These are phyloP conservation scores for Pelobates cultripes DNA, from an alignment of 2,797 vertebrate genomes.

Conservation along the genomic window DNA sequence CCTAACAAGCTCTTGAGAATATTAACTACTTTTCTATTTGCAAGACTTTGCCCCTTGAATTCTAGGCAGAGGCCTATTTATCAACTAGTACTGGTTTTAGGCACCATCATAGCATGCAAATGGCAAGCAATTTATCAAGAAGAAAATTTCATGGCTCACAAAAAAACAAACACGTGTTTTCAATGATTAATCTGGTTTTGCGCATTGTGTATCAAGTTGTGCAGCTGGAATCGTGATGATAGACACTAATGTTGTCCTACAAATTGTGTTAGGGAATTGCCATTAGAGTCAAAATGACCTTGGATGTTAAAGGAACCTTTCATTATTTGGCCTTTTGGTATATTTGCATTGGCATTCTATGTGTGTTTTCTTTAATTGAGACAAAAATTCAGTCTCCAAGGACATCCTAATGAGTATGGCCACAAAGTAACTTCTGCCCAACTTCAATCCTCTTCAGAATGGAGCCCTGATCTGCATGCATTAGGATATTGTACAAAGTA, in stretches of 20 bases:
- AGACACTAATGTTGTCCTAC: not conserved
- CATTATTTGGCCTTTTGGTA: too few relatives aligned
- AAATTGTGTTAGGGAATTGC: not conserved
- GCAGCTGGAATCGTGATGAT: slow-evolving; percentile 28
- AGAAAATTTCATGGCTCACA: slow-evolving; percentile 21
- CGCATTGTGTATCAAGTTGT: slow-evolving; percentile 36
- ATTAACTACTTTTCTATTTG: slow-evolving; percentile 43
- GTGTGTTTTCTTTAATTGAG: too few relatives aligned
- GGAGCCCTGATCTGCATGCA: too few relatives aligned
- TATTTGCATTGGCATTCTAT: too few relatives aligned
- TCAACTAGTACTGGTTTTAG: slow-evolving; percentile 7
- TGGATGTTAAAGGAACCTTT: too few relatives aligned
- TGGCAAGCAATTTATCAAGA: slow-evolving; percentile 37
- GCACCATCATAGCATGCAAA: slow-evolving; percentile 26
- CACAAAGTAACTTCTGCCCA: too few relatives aligned
- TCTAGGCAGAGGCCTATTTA: slow-evolving; percentile 14
- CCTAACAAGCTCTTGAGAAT: slow-evolving; percentile 45
- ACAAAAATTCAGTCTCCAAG: too few relatives aligned
- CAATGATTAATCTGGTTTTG: slow-evolving; percentile 40
- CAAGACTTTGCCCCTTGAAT: slow-evolving; percentile 31
- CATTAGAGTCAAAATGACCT: too few relatives aligned
- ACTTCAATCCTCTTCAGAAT: too few relatives aligned
- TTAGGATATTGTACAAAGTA: too few relatives aligned
- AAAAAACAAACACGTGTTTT: slow-evolving; percentile 11
- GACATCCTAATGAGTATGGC: too few relatives aligned